Evolutionary conservation across 2,888 invertebrate genomes (phyloP), one percentile per base, ranked within the genome.

Genomic region (Tetanocera ferruginea): DNA sequence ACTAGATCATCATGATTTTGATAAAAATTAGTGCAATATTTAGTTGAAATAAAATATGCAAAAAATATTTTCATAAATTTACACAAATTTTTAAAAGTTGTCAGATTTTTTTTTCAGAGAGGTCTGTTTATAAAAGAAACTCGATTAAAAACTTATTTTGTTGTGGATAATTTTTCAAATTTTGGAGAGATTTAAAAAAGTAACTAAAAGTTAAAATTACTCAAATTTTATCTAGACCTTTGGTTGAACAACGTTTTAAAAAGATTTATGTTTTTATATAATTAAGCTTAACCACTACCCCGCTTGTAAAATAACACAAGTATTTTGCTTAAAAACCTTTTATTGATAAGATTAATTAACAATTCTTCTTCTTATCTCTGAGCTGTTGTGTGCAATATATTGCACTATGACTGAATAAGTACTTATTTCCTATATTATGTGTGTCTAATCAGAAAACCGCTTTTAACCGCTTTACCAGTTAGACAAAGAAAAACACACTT

Each of bases 401-500:
- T 69, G 23, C 49, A 69, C 51, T 25, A 11, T n/a, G 69, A 51
- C 11, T 51, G 28, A 51, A 51, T 2, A 69, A 49, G 17, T 25
- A 28, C 17, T 11, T 43, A 9, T 17, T 31, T 19, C 23, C 52
- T 34, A 31, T 25, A 71, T 71, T 51, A 14, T 31, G 71, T 19
- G 2, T 19, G 8, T 19, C 6, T 55, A 55, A 23, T 19, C 1
- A 55, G 9, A 19, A 19, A 64, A 67, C 67, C 55, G 75, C 55
- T 67, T 55, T 0, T 52, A 66, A 37, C 75, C 69, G 51, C 69
- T 69, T 69, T 17, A 51, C 14, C 19, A 23, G 25, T 37, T 25
- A 67, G 75, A 52, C 66, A 75, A n/a, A 55, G 66, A 66, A 43
- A 28, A 23, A 4, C 37, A 51, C 23, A 57, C 43, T 75, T 67